These are phyloP conservation scores for Capricornis sumatraensis DNA, from an alignment of 2,113 vertebrate genomes.

Conservation along the genomic window DNA sequence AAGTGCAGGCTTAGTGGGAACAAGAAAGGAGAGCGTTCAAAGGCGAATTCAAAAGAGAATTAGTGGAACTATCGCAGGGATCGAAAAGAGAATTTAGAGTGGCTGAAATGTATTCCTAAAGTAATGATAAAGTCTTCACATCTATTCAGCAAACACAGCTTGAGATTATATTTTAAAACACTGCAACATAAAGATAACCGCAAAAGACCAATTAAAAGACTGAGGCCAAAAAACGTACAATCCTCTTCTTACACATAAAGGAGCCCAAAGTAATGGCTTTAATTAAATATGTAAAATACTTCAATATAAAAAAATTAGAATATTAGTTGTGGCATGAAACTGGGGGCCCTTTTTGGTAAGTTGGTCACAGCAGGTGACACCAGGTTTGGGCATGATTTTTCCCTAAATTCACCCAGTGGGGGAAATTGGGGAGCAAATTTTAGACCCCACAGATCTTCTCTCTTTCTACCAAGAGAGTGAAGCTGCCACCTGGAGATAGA, in stretches of 20 bases:
- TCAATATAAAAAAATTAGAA: not conserved
- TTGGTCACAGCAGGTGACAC: not conserved
- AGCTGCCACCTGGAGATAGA: not conserved
- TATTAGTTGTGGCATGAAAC: not conserved
- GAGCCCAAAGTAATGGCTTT: not conserved
- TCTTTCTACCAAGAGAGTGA: not conserved
- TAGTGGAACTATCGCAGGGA: not conserved
- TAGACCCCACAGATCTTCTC: not conserved
- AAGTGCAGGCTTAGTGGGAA: not conserved
- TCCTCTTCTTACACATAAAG: not conserved
- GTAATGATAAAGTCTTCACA: not conserved
- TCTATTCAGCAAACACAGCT: not conserved
- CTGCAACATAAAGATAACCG: not conserved
- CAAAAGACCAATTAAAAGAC: not conserved
- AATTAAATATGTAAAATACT: not conserved
- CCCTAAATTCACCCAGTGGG: not conserved
- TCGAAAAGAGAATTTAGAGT: not conserved
- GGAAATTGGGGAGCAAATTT: not conserved
- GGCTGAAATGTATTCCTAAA: not conserved
- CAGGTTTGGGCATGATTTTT: not conserved
- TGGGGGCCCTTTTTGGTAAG: not conserved
- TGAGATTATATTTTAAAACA: conserved; percentile 26
- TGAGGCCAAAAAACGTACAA: not conserved
- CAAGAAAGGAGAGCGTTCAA: not conserved
- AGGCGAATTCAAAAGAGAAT: not conserved